Evolutionary conservation across 2,888 invertebrate genomes (phyloP).

Genomic region (Acleris holmiana): DNA sequence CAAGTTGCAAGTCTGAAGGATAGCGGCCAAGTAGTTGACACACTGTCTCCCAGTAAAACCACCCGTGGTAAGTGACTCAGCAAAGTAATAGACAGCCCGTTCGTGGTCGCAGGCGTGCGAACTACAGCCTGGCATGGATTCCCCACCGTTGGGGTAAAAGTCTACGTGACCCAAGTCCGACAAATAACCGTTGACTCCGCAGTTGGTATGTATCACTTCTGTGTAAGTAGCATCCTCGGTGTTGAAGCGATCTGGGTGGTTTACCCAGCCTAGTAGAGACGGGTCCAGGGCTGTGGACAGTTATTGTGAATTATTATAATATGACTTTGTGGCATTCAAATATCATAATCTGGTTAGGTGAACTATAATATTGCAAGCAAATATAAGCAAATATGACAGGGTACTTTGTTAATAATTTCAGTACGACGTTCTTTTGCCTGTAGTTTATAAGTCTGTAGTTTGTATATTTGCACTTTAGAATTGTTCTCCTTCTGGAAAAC

Average conservation of each 20-base stretch:
- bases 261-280: slow-evolving; percentile 64
- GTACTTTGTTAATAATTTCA: too few species aligned
- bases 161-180: slow-evolving; percentile 61
- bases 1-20: slow-evolving; percentile 52
- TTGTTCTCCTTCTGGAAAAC: too few species aligned
- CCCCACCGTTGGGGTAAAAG: slow-evolving; percentile 68
- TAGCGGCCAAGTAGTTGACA: slow-evolving; percentile 58
- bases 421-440: too few species aligned
- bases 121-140: slow-evolving; percentile 66
- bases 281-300: slow-evolving; percentile 61
- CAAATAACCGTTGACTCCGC: slow-evolving; percentile 60
- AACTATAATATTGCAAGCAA: too few species aligned
- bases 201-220: slow-evolving; percentile 70
- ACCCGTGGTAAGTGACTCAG: slow-evolving; percentile 58
- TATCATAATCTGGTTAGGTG: too few species aligned
- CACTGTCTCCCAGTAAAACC: slow-evolving; percentile 65
- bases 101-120: slow-evolving; percentile 63
- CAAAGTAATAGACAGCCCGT: slow-evolving; percentile 61
- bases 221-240: slow-evolving; percentile 61
- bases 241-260: slow-evolving; percentile 57
- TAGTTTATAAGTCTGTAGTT: too few species aligned
- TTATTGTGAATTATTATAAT: not conserved
- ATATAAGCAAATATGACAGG: too few species aligned
- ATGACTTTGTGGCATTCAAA: not conserved
- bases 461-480: too few species aligned